Percentiles rank a stretch among this genome's conserved stretches.
phyloP scores from a whole-genome alignment of 2,888 invertebrate species.

The Aleiodes testaceus region DNA sequence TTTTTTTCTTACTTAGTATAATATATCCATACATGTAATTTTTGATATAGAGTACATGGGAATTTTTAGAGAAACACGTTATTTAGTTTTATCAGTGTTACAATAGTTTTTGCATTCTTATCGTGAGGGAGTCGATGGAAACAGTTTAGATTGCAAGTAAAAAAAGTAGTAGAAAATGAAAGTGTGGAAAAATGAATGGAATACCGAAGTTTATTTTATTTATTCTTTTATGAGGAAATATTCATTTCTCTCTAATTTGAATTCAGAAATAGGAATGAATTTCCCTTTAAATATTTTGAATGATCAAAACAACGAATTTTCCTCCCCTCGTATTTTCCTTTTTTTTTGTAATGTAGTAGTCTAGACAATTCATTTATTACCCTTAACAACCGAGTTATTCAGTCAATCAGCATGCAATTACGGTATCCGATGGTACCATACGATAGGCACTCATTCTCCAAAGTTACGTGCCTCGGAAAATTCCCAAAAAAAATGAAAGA shows the following conservation, averaged over 20 bases:
- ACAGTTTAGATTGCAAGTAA: neutral
- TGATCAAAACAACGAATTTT: too few species aligned
- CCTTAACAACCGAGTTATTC: conserved; percentile 20
- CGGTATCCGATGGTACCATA: conserved; percentile 10
- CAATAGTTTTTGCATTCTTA: neutral
- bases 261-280: too few species aligned
- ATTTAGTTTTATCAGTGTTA: conserved; percentile 14
- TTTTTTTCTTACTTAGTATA: neutral
- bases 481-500: neutral
- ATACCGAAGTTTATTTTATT: neutral
- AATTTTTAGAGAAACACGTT: conserved; percentile 1
- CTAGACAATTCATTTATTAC: conserved; percentile 3
- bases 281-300: too few species aligned
- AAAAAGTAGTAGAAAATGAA: neutral
- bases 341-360: neutral
- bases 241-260: too few species aligned
- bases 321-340: neutral
- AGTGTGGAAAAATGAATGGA: neutral
- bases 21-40: conserved; percentile 2
- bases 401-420: conserved; percentile 27
- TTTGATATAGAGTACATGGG: conserved; percentile 9
- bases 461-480: neutral
- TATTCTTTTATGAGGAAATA: too few species aligned
- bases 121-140: neutral
- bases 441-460: conserved; percentile 9